These are phyloP conservation scores for Cyprinella venusta DNA, from an alignment of 2,797 vertebrate species.

Conservation along the genomic window DNA sequence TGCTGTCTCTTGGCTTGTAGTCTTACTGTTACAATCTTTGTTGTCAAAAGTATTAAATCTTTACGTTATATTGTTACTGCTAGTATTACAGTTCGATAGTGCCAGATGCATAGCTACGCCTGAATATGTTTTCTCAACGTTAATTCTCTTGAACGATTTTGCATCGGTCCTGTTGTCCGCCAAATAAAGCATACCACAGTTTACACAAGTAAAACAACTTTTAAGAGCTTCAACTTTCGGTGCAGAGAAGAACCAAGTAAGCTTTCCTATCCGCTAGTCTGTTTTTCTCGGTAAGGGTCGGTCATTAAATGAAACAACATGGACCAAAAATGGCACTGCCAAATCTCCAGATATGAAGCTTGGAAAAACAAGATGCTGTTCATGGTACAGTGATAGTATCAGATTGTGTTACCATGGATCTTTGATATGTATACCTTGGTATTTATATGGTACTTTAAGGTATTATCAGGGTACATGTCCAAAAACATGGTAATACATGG, in stretches of 20 bases:
- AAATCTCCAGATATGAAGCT: slow-evolving; percentile 35
- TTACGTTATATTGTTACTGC: slow-evolving; percentile 36
- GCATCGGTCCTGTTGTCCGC: slow-evolving; percentile 9
- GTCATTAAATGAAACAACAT: slow-evolving; percentile 6
- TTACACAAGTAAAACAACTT: slow-evolving; percentile 33
- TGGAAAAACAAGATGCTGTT: slow-evolving; percentile 21
- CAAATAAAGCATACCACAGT: slow-evolving; percentile 31
- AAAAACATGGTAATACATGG: background rate
- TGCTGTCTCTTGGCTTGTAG: slow-evolving; percentile 44
- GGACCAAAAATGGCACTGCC: slow-evolving; percentile 42
- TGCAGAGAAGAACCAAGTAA: slow-evolving; percentile 33
- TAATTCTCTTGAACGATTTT: slow-evolving; percentile 17
- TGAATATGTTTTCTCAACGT: slow-evolving; percentile 33
- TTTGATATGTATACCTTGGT: background rate
- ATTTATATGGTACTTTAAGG: background rate
- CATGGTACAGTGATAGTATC: background rate
- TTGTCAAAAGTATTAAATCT: slow-evolving; percentile 43
- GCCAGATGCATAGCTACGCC: slow-evolving; percentile 36
- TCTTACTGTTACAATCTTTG: slow-evolving; percentile 41
- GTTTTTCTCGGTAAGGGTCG: background rate
- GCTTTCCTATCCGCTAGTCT: slow-evolving; percentile 20
- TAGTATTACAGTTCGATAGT: slow-evolving; percentile 47
- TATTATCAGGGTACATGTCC: background rate
- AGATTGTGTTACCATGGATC: background rate
- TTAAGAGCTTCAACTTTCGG: slow-evolving; percentile 14